Percentiles rank a stretch among this genome's conserved stretches.
Evolutionary conservation across 2,797 vertebrate species (phyloP).

Genomic region (Parambassis ranga): DNA sequence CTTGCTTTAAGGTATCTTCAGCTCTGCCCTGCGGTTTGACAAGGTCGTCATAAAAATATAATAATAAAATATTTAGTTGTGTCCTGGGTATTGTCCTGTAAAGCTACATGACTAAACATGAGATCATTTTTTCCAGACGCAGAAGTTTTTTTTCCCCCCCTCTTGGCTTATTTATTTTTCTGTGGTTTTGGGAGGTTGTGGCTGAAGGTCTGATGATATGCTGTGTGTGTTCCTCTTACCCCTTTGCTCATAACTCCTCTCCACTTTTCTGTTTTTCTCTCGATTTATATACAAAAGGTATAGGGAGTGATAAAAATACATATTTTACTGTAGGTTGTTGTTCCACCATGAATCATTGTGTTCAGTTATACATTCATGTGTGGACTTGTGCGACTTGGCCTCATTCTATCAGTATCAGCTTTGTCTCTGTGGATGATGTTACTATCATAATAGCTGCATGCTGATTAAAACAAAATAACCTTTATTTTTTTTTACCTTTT

Average conservation of each 20-base stretch:
- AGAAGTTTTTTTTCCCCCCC: conserved; percentile 17
- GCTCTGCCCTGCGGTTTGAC: conserved; percentile 30
- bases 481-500: conserved; percentile 9
- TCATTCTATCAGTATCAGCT: conserved; percentile 26
- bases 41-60: conserved; percentile 52
- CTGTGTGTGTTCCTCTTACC: conserved; percentile 55
- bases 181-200: conserved; percentile 67
- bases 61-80: conserved; percentile 61
- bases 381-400: conserved; percentile 1
- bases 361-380: neutral
- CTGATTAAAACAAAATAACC: conserved; percentile 10
- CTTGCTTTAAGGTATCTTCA: conserved; percentile 9
- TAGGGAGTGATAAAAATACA: conserved; percentile 22
- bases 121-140: conserved; percentile 68
- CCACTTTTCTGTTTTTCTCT: conserved; percentile 19
- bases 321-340: conserved; percentile 32
- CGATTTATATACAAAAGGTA: conserved; percentile 41
- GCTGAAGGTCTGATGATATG: conserved; percentile 61
- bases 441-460: conserved; percentile 14
- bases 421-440: conserved; percentile 21
- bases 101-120: conserved; percentile 58
- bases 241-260: conserved; percentile 39
- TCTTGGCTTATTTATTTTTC: conserved; percentile 67
- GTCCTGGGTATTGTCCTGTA: conserved; percentile 65
- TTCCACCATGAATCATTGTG: conserved; percentile 40